Percentiles rank a stretch among this genome's conserved stretches.
Evolutionary conservation across 2,888 invertebrate genomes (phyloP).

Genomic region (Pyrocoelia pectoralis): DNA sequence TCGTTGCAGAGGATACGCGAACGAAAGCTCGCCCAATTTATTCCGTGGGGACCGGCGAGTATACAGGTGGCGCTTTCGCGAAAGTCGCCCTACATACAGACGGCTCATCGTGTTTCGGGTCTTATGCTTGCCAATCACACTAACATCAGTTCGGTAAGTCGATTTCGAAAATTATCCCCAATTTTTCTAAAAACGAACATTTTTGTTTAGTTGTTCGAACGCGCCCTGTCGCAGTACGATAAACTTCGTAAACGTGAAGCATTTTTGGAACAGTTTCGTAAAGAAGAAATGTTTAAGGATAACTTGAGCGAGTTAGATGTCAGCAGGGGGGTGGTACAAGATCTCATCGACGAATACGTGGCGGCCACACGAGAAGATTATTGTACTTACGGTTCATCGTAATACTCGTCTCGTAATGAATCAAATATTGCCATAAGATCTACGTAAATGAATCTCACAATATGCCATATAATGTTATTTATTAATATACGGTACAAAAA

Average conservation of each 20-base stretch:
- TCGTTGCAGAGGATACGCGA: constrained; percentile 95
- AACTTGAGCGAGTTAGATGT: constrained; percentile 90
- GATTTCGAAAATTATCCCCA: not conserved
- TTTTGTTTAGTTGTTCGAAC: constrained; percentile 84
- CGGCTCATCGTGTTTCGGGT: constrained; percentile 94
- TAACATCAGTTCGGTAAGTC: constrained; percentile 89
- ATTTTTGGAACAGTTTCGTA: constrained; percentile 95
- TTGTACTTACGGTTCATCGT: constrained; percentile 46
- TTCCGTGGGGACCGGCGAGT: constrained; percentile 98
- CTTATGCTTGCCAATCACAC: constrained; percentile 99
- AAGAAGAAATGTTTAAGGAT: constrained; percentile 93
- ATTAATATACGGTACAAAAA: not conserved
- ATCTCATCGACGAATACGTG: constrained; percentile 92
- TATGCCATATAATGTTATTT: too few species aligned
- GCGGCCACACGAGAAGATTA: constrained; percentile 94
- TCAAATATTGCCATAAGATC: too few species aligned
- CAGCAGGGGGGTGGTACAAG: constrained; percentile 89
- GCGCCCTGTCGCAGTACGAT: constrained; percentile 91
- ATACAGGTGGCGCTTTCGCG: constrained; percentile 95
- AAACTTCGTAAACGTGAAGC: constrained; percentile 95
- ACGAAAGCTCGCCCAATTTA: constrained; percentile 92
- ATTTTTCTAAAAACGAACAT: too few species aligned
- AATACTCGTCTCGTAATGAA: not conserved
- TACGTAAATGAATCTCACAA: too few species aligned
- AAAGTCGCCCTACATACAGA: constrained; percentile 94